phyloP scores from a whole-genome alignment of 1,140 invertebrate genomes.

The Hyposmocoma kahamanoa region DNA sequence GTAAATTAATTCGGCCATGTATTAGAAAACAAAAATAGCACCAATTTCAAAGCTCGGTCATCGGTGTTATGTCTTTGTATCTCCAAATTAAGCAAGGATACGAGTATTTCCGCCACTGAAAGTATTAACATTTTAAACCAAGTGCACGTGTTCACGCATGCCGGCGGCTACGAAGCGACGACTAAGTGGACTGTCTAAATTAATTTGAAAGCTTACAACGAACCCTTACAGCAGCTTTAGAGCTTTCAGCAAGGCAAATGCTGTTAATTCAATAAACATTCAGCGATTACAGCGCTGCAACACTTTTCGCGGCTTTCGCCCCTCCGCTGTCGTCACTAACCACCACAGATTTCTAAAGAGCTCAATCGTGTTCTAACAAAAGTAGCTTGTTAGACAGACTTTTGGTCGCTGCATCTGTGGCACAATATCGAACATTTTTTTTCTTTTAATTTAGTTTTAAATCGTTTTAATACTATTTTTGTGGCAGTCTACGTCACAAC shows the following conservation, averaged over 20 bases:
- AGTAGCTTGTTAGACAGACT: conserved; percentile 50
- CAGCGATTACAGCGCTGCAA: conserved; percentile 35
- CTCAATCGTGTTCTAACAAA: conserved; percentile 64
- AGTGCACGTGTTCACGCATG: conserved; percentile 28
- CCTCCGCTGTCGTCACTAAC: conserved; percentile 28
- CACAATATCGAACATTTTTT: conserved; percentile 37
- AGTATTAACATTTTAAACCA: conserved; percentile 26
- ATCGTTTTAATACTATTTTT: no score
- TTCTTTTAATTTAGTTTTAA: no score
- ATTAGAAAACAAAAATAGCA: no score
- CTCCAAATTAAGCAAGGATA: conserved; percentile 40
- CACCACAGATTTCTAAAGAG: conserved; percentile 49
- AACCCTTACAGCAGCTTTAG: conserved; percentile 32
- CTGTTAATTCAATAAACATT: conserved; percentile 24
- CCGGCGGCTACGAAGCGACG: conserved; percentile 27
- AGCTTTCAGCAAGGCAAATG: conserved; percentile 27
- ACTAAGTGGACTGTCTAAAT: conserved; percentile 53
- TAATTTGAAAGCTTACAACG: conserved; percentile 44
- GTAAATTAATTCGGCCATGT: no score
- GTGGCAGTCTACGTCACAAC: no score
- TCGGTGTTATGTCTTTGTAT: no score
- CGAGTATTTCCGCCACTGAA: conserved; percentile 40
- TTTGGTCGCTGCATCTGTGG: conserved; percentile 37
- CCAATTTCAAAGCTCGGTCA: no score
- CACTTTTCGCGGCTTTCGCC: conserved; percentile 32